These are phyloP conservation scores for Zalophus californianus DNA, from an alignment of 2,797 vertebrate species.

Conservation along the genomic window DNA sequence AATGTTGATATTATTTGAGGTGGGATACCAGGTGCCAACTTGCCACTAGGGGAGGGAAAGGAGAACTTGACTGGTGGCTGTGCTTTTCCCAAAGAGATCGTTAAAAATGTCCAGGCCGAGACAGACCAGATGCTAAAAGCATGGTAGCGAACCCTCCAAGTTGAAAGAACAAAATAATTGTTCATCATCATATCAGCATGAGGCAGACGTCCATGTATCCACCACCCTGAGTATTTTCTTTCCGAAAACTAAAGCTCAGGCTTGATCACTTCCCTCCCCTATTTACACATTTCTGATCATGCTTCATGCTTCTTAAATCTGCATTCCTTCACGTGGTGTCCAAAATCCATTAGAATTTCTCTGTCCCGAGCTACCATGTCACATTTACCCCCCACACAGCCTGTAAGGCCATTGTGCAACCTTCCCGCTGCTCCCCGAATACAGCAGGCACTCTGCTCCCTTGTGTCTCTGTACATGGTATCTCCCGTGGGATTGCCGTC, in stretches of 20 bases:
- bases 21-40: background rate
- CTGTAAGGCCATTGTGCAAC: background rate
- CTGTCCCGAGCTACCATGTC: background rate
- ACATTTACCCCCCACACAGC: background rate
- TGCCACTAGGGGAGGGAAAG: background rate
- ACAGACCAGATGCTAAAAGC: background rate
- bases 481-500: background rate
- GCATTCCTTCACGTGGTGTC: background rate
- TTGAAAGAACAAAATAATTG: slow-evolving; percentile 31
- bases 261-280: background rate
- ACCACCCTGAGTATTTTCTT: background rate
- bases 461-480: background rate
- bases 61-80: background rate
- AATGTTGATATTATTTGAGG: background rate
- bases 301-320: background rate
- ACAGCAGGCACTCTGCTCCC: background rate
- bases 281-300: background rate
- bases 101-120: background rate
- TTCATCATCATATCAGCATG: background rate
- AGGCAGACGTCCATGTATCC: background rate
- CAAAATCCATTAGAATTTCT: background rate
- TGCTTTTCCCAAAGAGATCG: background rate
- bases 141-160: background rate
- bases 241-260: background rate
- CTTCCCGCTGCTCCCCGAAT: background rate